Percentiles rank a stretch among this genome's conserved stretches.
phyloP scores from a whole-genome alignment of 2,113 vertebrate species.

The Aptenodytes patagonicus region DNA sequence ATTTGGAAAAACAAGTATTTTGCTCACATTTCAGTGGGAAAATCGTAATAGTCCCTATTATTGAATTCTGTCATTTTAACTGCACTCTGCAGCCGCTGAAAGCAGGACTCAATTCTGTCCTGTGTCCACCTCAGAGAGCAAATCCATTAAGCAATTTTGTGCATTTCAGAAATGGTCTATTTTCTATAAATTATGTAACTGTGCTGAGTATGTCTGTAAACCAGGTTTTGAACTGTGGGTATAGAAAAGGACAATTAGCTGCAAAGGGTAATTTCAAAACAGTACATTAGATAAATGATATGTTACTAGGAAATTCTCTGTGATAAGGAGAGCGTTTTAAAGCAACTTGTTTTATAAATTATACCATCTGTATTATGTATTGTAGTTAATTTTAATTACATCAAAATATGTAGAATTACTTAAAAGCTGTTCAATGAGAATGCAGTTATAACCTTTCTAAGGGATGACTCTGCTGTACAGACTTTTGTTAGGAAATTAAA shows the following conservation, averaged over 20 bases:
- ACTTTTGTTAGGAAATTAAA: neutral
- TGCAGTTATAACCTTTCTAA: neutral
- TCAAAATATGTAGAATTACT: neutral
- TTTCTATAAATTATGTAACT: conserved; percentile 39
- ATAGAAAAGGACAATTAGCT: conserved; percentile 29
- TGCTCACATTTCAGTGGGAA: neutral
- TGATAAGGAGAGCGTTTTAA: conserved; percentile 13
- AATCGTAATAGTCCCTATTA: neutral
- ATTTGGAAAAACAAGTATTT: neutral
- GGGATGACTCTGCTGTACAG: neutral
- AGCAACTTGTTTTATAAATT: conserved; percentile 27
- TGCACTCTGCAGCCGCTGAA: neutral
- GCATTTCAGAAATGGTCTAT: conserved; percentile 32
- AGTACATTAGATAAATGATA: neutral
- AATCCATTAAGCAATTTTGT: conserved; percentile 56
- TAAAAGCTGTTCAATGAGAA: neutral
- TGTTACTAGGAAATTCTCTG: neutral
- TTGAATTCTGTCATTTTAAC: neutral
- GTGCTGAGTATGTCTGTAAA: neutral
- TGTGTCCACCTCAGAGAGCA: conserved; percentile 32
- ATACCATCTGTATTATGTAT: neutral
- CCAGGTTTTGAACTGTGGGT: neutral
- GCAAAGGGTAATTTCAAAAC: conserved; percentile 21
- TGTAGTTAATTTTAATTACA: conserved; percentile 1
- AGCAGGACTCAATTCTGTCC: neutral